Percentiles rank a stretch among this genome's conserved stretches.
Evolutionary conservation across 2,888 invertebrate genomes (phyloP).

Genomic region (Lasioglossum pauxillum): DNA sequence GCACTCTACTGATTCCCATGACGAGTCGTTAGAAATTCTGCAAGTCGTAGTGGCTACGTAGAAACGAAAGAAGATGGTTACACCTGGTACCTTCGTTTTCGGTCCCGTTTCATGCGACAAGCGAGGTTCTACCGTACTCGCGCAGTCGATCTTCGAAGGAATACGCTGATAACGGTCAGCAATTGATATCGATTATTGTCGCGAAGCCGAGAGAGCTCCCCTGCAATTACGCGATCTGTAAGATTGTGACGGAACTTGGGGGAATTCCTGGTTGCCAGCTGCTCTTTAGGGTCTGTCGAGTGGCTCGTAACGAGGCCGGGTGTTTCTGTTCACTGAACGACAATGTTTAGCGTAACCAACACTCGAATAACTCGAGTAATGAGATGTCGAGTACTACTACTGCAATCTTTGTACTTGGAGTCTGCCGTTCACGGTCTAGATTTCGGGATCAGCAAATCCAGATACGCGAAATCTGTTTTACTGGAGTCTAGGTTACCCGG

Average conservation of each 20-base stretch:
- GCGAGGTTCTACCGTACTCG: neutral
- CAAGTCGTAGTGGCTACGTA: neutral
- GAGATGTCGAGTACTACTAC: neutral
- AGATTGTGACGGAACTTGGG: neutral
- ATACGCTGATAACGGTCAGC: constrained; percentile 31
- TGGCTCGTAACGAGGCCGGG: neutral
- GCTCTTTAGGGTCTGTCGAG: neutral
- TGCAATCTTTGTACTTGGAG: neutral
- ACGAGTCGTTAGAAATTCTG: neutral
- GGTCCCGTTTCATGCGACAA: neutral
- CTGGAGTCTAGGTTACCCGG: neutral
- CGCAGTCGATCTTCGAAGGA: constrained; percentile 5
- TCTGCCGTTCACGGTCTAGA: neutral
- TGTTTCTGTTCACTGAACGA: constrained; percentile 7
- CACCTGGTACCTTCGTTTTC: neutral
- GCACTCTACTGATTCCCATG: neutral
- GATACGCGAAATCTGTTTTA: neutral
- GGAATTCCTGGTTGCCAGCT: neutral
- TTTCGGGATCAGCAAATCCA: neutral
- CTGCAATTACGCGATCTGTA: neutral
- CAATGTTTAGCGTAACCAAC: constrained; percentile 5
- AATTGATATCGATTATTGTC: constrained; percentile 50
- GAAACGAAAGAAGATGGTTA: neutral
- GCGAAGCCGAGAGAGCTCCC: constrained; percentile 3
- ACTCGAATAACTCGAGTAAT: neutral